Evolutionary conservation across 1,140 invertebrate species (phyloP).

Genomic region (Hyphantria cunea): DNA sequence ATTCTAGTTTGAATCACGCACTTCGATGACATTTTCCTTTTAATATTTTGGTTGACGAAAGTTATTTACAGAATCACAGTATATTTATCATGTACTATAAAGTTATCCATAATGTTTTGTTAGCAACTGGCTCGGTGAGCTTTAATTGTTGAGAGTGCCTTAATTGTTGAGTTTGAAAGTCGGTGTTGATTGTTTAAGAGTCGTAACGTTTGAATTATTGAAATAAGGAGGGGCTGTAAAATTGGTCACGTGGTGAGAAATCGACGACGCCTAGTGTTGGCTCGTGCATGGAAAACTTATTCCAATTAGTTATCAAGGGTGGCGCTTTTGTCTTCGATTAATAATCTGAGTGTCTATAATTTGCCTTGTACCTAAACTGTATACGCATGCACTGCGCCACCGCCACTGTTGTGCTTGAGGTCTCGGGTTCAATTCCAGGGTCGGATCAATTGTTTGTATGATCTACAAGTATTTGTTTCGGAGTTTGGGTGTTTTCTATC

Average conservation of each 20-base stretch:
- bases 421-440: too few species aligned
- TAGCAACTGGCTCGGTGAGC: too few species aligned
- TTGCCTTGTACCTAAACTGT: too few species aligned
- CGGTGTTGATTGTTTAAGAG: slow-evolving; percentile 37
- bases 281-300: slow-evolving; percentile 30
- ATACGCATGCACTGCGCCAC: too few species aligned
- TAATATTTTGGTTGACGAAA: slow-evolving; percentile 33
- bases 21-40: slow-evolving; percentile 40
- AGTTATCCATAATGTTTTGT: not conserved
- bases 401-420: too few species aligned
- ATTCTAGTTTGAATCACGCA: slow-evolving; percentile 69
- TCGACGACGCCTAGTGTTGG: slow-evolving; percentile 11
- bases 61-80: slow-evolving; percentile 13
- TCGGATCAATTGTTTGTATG: too few species aligned
- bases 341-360: too few species aligned
- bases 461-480: too few species aligned
- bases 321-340: too few species aligned
- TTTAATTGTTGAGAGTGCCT: slow-evolving; percentile 43
- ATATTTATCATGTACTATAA: not conserved
- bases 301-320: slow-evolving; percentile 14
- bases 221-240: slow-evolving; percentile 40
- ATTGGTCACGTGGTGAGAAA: slow-evolving; percentile 38
- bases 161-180: slow-evolving; percentile 58
- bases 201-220: slow-evolving; percentile 59
- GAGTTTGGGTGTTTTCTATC: too few species aligned